Percentiles rank a stretch among this genome's conserved stretches.
Evolutionary conservation across 2,797 vertebrate species (phyloP).

Genomic region (Sebastolobus alascanus): DNA sequence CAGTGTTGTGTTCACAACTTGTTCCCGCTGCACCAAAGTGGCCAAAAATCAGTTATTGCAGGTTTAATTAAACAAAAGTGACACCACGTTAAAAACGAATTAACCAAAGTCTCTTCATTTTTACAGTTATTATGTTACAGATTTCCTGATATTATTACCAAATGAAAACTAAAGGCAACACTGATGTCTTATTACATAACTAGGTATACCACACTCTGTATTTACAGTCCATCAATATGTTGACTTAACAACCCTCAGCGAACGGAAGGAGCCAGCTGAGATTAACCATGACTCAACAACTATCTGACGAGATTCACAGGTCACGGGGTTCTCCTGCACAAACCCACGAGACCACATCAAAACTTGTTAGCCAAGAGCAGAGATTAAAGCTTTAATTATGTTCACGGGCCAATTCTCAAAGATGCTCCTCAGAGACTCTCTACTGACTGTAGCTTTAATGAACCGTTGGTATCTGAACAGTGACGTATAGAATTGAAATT

Average conservation of each 20-base stretch:
- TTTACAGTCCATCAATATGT: background rate
- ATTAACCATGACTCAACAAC: slow-evolving; percentile 69
- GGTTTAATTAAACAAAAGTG: background rate
- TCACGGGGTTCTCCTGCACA: slow-evolving; percentile 50
- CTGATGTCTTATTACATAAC: background rate
- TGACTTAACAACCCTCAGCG: background rate
- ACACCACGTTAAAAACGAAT: background rate
- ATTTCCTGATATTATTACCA: background rate
- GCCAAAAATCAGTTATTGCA: background rate
- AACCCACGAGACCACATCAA: slow-evolving; percentile 47
- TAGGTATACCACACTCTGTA: background rate
- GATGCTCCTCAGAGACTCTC: slow-evolving; percentile 49
- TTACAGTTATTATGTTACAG: background rate
- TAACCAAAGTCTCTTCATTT: background rate
- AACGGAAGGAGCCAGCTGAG: slow-evolving; percentile 45
- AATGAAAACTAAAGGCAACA: background rate
- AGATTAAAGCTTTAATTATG: slow-evolving; percentile 78
- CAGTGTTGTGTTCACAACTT: too few species aligned
- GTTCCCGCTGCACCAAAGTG: background rate
- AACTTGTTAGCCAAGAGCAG: slow-evolving; percentile 61
- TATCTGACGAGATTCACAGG: slow-evolving; percentile 64
- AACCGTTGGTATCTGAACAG: slow-evolving; percentile 23
- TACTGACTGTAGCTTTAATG: slow-evolving; percentile 15
- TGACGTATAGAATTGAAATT: background rate
- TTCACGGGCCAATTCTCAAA: slow-evolving; percentile 48